Evolutionary conservation across 2,888 invertebrate genomes (phyloP), one percentile per base, ranked within the genome.

Genomic region (Plebejus argus): DNA sequence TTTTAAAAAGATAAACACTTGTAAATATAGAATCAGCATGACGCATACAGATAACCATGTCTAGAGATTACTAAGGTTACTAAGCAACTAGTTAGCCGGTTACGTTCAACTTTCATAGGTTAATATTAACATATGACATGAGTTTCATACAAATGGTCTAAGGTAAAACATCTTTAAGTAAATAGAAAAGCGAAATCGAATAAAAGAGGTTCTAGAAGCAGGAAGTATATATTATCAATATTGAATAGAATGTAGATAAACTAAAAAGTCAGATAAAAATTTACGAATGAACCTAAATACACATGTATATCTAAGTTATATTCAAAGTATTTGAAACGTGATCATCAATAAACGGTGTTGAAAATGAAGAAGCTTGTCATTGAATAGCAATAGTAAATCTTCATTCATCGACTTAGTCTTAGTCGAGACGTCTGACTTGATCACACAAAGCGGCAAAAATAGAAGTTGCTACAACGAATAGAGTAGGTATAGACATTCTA

Each of bases 21-120:
- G n/a, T 58, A 5, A 20, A 58, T 58, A 58, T 20, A 58, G n/a
- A 58, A 58, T 58, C 20, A 58, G 58, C 58, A 61, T 23, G 61
- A 61, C 61, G 61, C 28, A 28, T 28, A 33, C 15, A 66, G 23
- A 66, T 66, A 61, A 61, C 61, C 23, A 23, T 58, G 23, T 23
- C 61, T 66, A 1, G 18, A 33, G 23, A 66, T 28, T 66, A 28
- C 66, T 33, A 66, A 33, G 23, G 33, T 28, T 66, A 28, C 66
- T 33, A 66, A 66, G 28, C 66, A 33, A 66, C 28, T 28, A 28
- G 66, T 66, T 66, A 15, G 28, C 66, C 66, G n/a, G n/a, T 33
- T 23, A 66, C 66, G 28, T 66, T 28, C 28, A 66, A 66, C 66
- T 28, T 66, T 66, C 66, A 33, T 66, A 33, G 28, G 66, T 33